Evolutionary conservation across 2,797 vertebrate species (phyloP).

Genomic region (Squalus acanthias): DNA sequence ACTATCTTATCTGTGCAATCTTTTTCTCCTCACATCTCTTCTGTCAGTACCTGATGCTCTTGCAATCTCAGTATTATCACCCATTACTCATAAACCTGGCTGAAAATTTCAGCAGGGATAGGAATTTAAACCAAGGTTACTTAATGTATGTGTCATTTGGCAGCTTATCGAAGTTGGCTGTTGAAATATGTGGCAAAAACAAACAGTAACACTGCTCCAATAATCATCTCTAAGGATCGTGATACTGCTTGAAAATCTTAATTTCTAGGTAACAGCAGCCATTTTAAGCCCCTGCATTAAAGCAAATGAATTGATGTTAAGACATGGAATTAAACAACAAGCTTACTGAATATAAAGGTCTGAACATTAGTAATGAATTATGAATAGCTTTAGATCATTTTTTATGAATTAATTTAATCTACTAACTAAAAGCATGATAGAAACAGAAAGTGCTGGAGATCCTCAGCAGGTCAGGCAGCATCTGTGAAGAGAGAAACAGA

Average conservation of each 20-base stretch:
- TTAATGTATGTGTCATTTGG: not conserved
- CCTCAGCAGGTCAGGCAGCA: no score
- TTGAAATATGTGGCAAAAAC: not conserved
- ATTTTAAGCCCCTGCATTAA: not conserved
- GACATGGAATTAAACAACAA: not conserved
- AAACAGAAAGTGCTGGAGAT: no score
- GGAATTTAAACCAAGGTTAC: not conserved
- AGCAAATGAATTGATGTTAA: not conserved
- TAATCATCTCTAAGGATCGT: not conserved
- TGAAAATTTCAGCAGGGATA: not conserved
- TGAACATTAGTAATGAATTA: no score
- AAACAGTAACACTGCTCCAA: not conserved
- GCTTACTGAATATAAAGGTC: no score
- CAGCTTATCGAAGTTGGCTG: not conserved
- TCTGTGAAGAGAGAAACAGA: no score
- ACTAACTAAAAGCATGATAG: no score
- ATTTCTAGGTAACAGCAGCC: not conserved
- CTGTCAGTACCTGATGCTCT: not conserved
- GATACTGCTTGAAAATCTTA: no score
- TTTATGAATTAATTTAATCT: no score
- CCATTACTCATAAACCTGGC: not conserved
- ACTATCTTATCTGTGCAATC: not conserved
- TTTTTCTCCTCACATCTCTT: not conserved
- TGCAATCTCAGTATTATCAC: not conserved
- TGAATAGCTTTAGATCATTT: no score